Evolutionary conservation across 1,140 invertebrate species (phyloP).

Genomic region (Drosophila virilis): DNA sequence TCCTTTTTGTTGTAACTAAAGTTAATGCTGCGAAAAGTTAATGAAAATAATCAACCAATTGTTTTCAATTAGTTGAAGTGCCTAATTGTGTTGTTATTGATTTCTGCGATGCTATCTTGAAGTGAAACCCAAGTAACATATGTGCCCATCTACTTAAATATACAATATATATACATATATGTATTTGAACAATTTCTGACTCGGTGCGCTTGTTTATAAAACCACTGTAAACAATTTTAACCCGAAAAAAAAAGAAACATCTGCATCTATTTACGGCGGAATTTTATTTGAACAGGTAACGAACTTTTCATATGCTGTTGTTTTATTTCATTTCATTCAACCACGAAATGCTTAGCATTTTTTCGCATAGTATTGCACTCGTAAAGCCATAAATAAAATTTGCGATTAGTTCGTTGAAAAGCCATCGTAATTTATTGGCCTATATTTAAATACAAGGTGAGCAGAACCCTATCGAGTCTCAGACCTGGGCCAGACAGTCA

Average conservation of each 20-base stretch:
- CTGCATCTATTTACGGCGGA: conserved; percentile 54
- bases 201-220: conserved; percentile 45
- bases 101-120: conserved; percentile 16
- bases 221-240: conserved; percentile 47
- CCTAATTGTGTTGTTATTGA: conserved; percentile 45
- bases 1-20: background rate
- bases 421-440: background rate
- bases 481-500: background rate
- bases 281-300: conserved; percentile 67
- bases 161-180: conserved; percentile 1
- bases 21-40: background rate
- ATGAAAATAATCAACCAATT: background rate
- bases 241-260: conserved; percentile 45
- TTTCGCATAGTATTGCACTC: conserved; percentile 6
- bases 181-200: conserved; percentile 24
- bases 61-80: conserved; percentile 43
- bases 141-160: conserved; percentile 11
- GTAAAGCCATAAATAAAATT: conserved; percentile 15
- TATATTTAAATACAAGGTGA: background rate
- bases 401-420: background rate
- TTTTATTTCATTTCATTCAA: conserved; percentile 29
- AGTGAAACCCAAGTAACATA: conserved; percentile 47
- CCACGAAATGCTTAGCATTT: conserved; percentile 20
- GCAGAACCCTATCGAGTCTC: background rate
- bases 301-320: conserved; percentile 13